These are phyloP conservation scores for Callaeas wilsoni DNA, from an alignment of 2,113 vertebrate genomes.

Conservation along the genomic window DNA sequence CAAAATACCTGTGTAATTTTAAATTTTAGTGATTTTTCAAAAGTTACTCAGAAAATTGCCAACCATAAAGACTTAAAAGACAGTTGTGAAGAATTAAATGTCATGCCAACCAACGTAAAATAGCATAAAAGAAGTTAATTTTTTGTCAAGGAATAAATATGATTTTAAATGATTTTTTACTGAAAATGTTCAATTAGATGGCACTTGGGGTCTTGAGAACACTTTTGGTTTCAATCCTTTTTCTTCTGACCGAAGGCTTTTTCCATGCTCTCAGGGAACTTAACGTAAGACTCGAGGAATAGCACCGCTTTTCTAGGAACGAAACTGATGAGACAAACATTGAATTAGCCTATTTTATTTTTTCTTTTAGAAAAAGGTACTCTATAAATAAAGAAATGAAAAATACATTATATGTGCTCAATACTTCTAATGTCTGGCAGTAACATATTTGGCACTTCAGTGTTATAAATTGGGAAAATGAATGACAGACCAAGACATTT, in stretches of 20 bases:
- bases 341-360: background rate
- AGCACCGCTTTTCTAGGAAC: background rate
- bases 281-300: fast-evolving
- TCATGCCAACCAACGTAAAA: background rate
- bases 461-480: background rate
- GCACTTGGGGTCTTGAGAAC: background rate
- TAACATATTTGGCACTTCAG: fast-evolving
- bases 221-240: background rate
- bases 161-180: background rate
- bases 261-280: background rate
- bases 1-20: background rate
- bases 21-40: background rate
- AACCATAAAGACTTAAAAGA: background rate
- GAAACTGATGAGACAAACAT: background rate
- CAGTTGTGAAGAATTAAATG: background rate
- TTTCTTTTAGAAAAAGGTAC: background rate
- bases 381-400: background rate
- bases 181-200: background rate
- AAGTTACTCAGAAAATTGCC: background rate
- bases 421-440: background rate
- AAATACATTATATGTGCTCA: background rate
- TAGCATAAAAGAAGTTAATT: background rate
- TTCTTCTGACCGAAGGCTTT: background rate
- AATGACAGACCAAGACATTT: background rate
- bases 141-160: background rate